Percentiles rank a stretch among this genome's conserved stretches.
Conservation (phyloP, 2,113 vertebrate species). For the Phylloscopus trochilus region DNA sequence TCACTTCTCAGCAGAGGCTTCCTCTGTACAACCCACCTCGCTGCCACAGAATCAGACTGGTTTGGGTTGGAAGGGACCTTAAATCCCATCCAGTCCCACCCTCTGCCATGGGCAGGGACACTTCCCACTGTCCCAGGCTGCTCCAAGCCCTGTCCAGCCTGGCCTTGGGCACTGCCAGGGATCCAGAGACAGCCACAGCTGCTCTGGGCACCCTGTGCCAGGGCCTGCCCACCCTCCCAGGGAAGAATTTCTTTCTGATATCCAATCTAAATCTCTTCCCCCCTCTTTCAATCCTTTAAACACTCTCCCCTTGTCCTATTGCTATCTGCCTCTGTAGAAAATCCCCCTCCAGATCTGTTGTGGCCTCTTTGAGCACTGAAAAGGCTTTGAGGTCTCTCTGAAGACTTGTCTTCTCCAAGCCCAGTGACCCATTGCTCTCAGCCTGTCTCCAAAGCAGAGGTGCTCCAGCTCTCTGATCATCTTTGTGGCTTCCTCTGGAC, state of each 20-base stretch:
- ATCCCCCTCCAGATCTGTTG: background rate
- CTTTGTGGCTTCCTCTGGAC: background rate
- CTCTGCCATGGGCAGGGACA: background rate
- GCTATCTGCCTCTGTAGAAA: background rate
- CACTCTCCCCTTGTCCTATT: fast-evolving
- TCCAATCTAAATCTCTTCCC: background rate
- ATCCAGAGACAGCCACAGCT: background rate
- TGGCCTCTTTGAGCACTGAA: too few relatives aligned
- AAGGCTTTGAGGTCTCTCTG: background rate
- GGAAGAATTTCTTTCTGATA: background rate
- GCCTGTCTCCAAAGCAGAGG: background rate
- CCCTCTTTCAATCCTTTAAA: background rate
- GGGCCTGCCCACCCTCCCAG: fast-evolving
- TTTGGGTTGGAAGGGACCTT: background rate
- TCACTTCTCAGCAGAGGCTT: background rate
- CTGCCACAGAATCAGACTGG: fast-evolving
- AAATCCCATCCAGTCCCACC: fast-evolving
- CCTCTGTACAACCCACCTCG: background rate
- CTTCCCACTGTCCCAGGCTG: fast-evolving
- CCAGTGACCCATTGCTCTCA: background rate
- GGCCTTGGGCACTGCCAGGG: fast-evolving
- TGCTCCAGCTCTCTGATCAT: background rate
- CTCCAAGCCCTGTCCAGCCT: fast-evolving
- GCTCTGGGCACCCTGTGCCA: background rate
- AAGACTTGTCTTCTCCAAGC: background rate